Percentiles rank a stretch among this genome's conserved stretches.
These are phyloP conservation scores for Plectropomus leopardus DNA, from an alignment of 2,113 vertebrate genomes.

Conservation along the genomic window DNA sequence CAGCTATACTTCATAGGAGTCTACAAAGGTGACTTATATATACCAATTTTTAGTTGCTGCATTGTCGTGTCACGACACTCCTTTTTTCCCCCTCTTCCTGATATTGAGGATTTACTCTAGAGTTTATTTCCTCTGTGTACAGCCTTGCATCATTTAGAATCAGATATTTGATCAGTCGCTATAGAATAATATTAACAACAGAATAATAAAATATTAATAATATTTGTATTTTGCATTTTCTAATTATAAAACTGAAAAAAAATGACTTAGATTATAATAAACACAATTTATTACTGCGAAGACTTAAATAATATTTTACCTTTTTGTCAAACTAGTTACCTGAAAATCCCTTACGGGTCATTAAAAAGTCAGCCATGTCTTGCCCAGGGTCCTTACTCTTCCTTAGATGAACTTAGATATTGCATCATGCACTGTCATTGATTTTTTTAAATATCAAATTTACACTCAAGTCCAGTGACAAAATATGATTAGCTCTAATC, in stretches of 20 bases:
- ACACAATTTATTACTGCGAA: neutral
- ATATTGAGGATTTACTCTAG: neutral
- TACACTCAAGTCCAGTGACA: neutral
- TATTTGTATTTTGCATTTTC: neutral
- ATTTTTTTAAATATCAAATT: constrained; percentile 1
- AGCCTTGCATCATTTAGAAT: neutral
- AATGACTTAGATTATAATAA: neutral
- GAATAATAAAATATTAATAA: no score
- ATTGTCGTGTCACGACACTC: neutral
- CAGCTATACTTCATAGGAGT: constrained; percentile 49
- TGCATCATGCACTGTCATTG: neutral
- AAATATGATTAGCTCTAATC: neutral
- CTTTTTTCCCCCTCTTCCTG: neutral
- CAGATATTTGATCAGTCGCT: neutral
- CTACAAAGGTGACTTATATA: constrained; percentile 44
- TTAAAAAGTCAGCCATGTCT: neutral
- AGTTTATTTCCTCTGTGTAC: neutral
- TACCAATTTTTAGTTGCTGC: constrained; percentile 15
- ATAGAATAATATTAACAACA: no score
- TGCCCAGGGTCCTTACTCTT: neutral
- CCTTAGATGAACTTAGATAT: neutral
- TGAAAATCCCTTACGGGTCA: neutral
- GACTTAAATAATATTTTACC: neutral
- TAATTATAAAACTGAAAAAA: neutral
- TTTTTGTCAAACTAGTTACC: neutral